Base-by-base conservation (phyloP, 2,797 vertebrate genomes). In the Muscicapa striata region DNA sequence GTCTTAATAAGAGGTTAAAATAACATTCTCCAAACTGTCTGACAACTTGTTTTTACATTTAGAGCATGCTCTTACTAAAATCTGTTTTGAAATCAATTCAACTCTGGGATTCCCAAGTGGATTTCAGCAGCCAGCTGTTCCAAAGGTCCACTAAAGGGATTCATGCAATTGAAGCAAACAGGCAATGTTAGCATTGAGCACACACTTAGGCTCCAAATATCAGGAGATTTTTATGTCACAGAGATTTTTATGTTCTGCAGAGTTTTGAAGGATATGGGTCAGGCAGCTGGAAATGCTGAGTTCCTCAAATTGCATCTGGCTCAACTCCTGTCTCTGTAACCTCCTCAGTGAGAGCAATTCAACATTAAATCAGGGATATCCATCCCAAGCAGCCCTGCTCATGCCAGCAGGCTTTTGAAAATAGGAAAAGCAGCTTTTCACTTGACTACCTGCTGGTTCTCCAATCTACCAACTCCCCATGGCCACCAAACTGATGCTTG, bases 31-130 rank as follows among this genome's bases (percentile, higher is more conserved):
- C 49, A 29, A 93, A 57, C 29, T 32, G 23, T 46, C 79, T 69
- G 87, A 91, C 87, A 85, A 61, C 87, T 87, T 91, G 49, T 78
- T 95, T 41, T 63, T 15, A 83, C 30, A 13, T 82, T 82, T 61
- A 45, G 30, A 94, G 43, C 1, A 0, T 6, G 30, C 40, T 43
- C 15, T 40, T 41, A 87, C 49, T 79, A 74, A 90, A 94, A 84
- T 29, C 70, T 6, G 4, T 6, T 76, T 48, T 4, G 70, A 78
- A 86, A 84, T 48, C 55, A 73, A 64, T 26, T 51, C 80, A 84
- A 59, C 67, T 55, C n/a, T 16, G 36, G 85, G 21, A 89, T 43
- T 86, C 74, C 30, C 77, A 8, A 13, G 40, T 24, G n/a, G 80
- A 82, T 66, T 82, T 94, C 3, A 40, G 22, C 87, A 91, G 26